phyloP scores from a whole-genome alignment of 2,888 invertebrate species.

The Villa cingulata region DNA sequence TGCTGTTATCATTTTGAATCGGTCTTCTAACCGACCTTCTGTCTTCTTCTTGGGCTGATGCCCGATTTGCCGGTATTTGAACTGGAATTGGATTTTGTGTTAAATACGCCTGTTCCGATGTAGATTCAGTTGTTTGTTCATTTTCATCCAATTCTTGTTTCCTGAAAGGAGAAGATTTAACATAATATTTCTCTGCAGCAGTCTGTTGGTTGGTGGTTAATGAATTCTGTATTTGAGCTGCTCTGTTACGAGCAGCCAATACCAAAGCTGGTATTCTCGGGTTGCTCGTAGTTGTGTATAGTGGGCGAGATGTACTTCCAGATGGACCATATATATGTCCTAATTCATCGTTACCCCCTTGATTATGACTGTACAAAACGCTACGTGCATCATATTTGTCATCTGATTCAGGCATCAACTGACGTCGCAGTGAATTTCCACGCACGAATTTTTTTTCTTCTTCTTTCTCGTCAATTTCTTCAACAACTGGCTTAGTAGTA shows the following conservation, averaged over 20 bases:
- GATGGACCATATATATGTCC: constrained; percentile 56
- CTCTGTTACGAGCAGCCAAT: constrained; percentile 39
- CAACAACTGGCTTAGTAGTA: constrained; percentile 41
- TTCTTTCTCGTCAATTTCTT: constrained; percentile 37
- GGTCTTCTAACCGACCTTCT: constrained; percentile 10
- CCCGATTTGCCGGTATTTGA: constrained; percentile 40
- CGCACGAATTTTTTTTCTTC: constrained; percentile 34
- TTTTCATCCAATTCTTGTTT: constrained; percentile 31
- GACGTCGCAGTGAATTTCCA: constrained; percentile 48
- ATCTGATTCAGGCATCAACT: constrained; percentile 44
- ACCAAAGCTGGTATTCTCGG: constrained; percentile 42
- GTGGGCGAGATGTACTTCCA: constrained; percentile 47
- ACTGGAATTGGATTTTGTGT: constrained; percentile 43
- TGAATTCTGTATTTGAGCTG: constrained; percentile 20
- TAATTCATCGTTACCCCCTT: constrained; percentile 42
- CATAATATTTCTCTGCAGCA: constrained; percentile 34
- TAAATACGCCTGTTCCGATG: constrained; percentile 38
- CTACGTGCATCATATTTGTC: constrained; percentile 34
- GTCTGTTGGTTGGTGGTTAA: constrained; percentile 9
- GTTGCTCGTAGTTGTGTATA: constrained; percentile 50
- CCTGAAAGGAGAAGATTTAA: constrained; percentile 9
- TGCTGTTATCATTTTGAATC: not conserved
- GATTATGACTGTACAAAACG: not conserved
- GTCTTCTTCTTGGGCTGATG: constrained; percentile 14
- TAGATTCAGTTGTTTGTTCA: constrained; percentile 42